Evolutionary conservation across 1,140 invertebrate species (phyloP).

Genomic region (Wiebesia pumilae): DNA sequence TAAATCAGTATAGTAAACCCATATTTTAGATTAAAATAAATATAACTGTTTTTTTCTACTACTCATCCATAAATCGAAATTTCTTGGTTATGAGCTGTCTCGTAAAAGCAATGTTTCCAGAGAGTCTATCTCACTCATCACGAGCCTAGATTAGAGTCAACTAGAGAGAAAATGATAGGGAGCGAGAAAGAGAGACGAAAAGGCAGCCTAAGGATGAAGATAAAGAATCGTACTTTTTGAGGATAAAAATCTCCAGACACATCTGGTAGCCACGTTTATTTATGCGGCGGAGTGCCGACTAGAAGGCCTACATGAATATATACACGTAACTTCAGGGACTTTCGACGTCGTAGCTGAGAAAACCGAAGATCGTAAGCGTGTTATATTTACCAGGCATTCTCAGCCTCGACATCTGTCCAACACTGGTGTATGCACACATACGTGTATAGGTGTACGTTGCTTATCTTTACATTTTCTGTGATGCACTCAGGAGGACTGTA

Average conservation of each 20-base stretch:
- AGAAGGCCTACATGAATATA: too few species aligned
- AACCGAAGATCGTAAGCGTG: constrained; percentile 1
- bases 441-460: too few species aligned
- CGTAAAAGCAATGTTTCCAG: too few species aligned
- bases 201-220: constrained; percentile 38
- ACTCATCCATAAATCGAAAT: too few species aligned
- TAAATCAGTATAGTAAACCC: too few species aligned
- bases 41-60: too few species aligned
- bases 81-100: too few species aligned
- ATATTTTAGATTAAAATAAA: too few species aligned
- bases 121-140: too few species aligned
- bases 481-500: too few species aligned
- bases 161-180: not conserved
- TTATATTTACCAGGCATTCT: constrained; percentile 28
- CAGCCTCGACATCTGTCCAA: constrained; percentile 22
- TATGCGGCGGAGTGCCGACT: constrained; percentile 51
- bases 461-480: too few species aligned
- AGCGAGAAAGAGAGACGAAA: constrained; percentile 31
- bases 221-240: not conserved
- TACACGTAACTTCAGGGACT: not conserved
- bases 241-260: constrained; percentile 45
- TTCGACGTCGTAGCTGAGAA: not conserved
- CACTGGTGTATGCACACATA: not conserved
- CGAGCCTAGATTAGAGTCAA: not conserved
- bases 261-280: constrained; percentile 63